Evolutionary conservation across 1,140 invertebrate species (phyloP), one percentile per base, ranked within the genome.

Genomic region (Scaptomyza hsui): DNA sequence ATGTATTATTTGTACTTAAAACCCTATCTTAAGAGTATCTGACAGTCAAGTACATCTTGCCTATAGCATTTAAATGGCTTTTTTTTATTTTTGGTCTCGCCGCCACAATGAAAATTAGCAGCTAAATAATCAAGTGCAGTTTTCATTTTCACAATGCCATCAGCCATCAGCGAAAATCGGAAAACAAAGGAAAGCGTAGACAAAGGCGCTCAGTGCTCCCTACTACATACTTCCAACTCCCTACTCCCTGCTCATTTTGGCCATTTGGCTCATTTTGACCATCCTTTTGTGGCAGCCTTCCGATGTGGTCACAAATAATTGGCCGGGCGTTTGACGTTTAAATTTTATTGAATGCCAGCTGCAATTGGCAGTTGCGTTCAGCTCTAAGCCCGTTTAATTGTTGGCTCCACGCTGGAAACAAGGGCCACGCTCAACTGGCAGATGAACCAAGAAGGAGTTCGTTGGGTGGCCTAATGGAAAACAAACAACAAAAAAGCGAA

Each of bases 41-140:
- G 2, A 37, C 12, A n/a, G 32, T 37, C 32, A 37, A n/a, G 10
- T 37, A 4, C 4, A n/a, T 12, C 32, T n/a, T 37, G 32, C 10
- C 12, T 37, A n/a, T n/a, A 16, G 42, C 21, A 44, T 21, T 5
- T 12, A 12, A 37, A 37, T 12, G 3, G 12, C 4, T 3, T 37
- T 37, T 37, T 53, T 57, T 59, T 59, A 45, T 51, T 21, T 55
- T 56, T 55, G 41, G 35, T 61, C 56, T 63, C 21, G 41, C 32
- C 37, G 67, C 71, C 73, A 80, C 78, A 82, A 83, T 83, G 75
- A 72, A 83, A 83, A 83, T 83, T 82, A 82, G 75, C 79, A 83
- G 79, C 62, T 75, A 83, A 83, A 82, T 82, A 82, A 83, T 83
- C 75, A 83, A 83, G 79, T 83, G 79, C 79, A 83, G 79, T 83